Evolutionary conservation across 2,797 vertebrate genomes (phyloP), one percentile per base, ranked within the genome.

Genomic region (Acipenser ruthenus): DNA sequence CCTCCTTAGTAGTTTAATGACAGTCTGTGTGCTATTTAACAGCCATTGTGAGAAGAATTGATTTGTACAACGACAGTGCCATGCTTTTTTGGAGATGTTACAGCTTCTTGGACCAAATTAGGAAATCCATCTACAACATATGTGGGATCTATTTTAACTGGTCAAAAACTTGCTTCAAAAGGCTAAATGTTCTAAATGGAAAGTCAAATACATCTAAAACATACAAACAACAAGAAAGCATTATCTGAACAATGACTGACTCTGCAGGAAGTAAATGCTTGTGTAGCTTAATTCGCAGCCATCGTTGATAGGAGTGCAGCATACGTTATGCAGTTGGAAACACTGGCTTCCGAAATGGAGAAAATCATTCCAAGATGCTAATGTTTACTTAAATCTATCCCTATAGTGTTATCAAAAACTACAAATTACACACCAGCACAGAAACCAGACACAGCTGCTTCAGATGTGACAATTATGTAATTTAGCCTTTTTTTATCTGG

Each of bases 251-350:
- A 65, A 68, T 67, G 60, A 68, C 62, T 47, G 62, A 63, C 65
- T 60, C 65, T 60, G 69, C 69, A 71, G 65, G 69, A 71, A 71
- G 69, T 67, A 50, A 18, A 58, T 71, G 66, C 61, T 71, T 71
- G 23, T 53, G 63, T 63, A 60, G 58, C 69, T 65, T 65, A 68
- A 71, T 71, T 65, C 61, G 69, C 51, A 59, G 49, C 56, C 48
- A 60, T 51, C 11, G 60, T 63, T 58, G 68, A 37, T 66, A 50
- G 53, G 65, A 53, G 62, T 66, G 48, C n/a, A 48, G 47, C 8
- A 6, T 37, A 1, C 47, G 10, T 55, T 37, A 56, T 51, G 48
- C 69, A 70, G 63, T 65, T 70, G 65, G 65, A 59, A 70, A 52
- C 50, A n/a, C 12, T 3, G 3, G 37, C 37, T 37, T 37, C 37